These are phyloP conservation scores for Percopsis omiscomaycus DNA, from an alignment of 2,797 vertebrate genomes.

Conservation along the genomic window DNA sequence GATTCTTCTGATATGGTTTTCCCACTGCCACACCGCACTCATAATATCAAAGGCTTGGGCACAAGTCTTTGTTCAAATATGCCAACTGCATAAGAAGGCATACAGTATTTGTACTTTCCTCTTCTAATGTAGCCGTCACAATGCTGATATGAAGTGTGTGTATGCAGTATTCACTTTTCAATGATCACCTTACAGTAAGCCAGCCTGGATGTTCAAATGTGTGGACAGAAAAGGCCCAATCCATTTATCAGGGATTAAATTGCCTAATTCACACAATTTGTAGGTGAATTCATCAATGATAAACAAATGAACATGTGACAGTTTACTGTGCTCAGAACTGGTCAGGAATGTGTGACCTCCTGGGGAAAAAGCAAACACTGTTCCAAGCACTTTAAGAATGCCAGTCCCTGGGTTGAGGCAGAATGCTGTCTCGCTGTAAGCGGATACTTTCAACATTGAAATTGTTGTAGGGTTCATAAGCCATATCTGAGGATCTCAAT, in stretches of 20 bases:
- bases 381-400: constrained; percentile 42
- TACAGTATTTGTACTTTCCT: background rate
- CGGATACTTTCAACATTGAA: constrained; percentile 52
- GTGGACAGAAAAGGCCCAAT: background rate
- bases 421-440: constrained; percentile 54
- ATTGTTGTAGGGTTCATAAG: constrained; percentile 62
- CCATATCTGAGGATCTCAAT: constrained; percentile 58
- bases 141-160: no score
- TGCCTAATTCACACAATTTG: background rate
- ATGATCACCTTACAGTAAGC: background rate
- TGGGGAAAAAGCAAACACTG: constrained; percentile 41
- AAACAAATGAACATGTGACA: constrained; percentile 21
- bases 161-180: background rate
- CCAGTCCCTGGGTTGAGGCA: constrained; percentile 56
- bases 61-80: no score
- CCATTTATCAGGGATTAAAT: background rate
- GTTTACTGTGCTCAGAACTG: constrained; percentile 24
- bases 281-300: constrained; percentile 1
- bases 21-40: constrained; percentile 42
- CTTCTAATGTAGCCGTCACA: no score
- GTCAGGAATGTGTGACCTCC: constrained; percentile 13
- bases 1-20: constrained; percentile 49
- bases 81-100: background rate
- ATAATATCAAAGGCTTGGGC: constrained; percentile 12
- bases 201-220: background rate